Evolutionary conservation across 2,888 invertebrate genomes (phyloP), one percentile per base, ranked within the genome.

Genomic region (Eupithecia subfuscata): DNA sequence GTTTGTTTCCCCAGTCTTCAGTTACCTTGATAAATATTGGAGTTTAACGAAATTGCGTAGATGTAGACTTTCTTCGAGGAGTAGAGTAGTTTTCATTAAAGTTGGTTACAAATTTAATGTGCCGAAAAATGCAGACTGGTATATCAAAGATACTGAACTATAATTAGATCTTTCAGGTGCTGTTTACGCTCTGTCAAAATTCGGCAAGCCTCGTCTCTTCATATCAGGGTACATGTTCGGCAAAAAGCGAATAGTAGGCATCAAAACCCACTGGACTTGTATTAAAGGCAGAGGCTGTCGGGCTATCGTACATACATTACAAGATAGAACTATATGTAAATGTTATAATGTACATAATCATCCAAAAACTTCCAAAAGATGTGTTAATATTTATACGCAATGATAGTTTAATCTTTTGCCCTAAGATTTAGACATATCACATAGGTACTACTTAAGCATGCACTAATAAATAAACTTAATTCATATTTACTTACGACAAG

Each of bases 301-400:
- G 22, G 52, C 52, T 22, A 30, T 64, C 8, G 18, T 34, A 64
- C 64, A 64, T 18, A 64, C 64, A 9, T 64, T 64, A 64, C 8
- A 64, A 34, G n/a, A 48, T 16, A 25, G 16, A 14, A 64, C n/a
- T 9, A 63, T 73, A 8, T 22, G 63, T 25, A 73, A 69, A 73
- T 73, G 43, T 34, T 43, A 73, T 14, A 73, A 73, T 37, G 30
- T 63, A 8, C 73, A 73, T 63, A 73, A 73, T 63, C 73, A 73
- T 22, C 25, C 40, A n/a, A 71, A 48, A 14, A 30, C 11, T 11
- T 8, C n/a, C 22, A 43, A n/a, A 22, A 11, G 22, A 4, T 40
- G 22, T 48, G n/a, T n/a, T n/a, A 8, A n/a, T n/a, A 48, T n/a
- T 48, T 48, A n/a, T 48, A n/a, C 9, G 48, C 18, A 48, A 8